Base-by-base conservation (phyloP, 1,140 invertebrate species). In the Pomacea maculata region DNA sequence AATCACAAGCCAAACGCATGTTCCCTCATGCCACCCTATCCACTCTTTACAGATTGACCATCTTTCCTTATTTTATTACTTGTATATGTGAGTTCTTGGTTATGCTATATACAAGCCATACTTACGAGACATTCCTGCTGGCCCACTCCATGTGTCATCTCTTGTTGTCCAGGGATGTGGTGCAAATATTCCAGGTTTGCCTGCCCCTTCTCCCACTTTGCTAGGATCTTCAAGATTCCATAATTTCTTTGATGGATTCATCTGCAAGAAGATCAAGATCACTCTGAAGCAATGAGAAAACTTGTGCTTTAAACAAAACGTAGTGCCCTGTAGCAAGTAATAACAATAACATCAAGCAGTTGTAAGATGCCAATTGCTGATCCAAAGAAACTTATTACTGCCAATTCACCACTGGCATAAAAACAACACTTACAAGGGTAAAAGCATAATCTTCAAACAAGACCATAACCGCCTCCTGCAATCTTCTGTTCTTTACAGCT, bases 181-280 rank as follows among this genome's bases (percentile, higher is more conserved):
- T 94, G 94, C 85, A 95, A 95, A 93, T 95, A 95, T 93, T 95
- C 96, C 95, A 95, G 93, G 82, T 94, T 95, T 79, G 45, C 81
- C 73, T 19, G 74, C 83, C 55, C 85, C 85, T 54, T 80, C 80
- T 29, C 75, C 79, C 67, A 83, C 84, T 73, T 87, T 85, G 19
- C 75, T 80, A 15, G 80, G 83, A 80, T 85, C 87, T 72, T 84
- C 86, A 79, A 88, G 83, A 63, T 88, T 88, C 89, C 89, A 90
- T 25, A 89, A 80, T 78, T 90, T 89, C 80, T 91, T 91, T n/a
- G 84, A 80, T 25, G 83, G 78, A 68, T 78, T 79, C 76, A 87
- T 81, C 70, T 84, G 73, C 64, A 70, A 67, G 29, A 0, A n/a
- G 57, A 57, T 19, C 19, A 21, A 65, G n/a, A 65, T 19, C 17